Conservation (phyloP, 1,140 invertebrate genomes). For the Pteromalus puparum region DNA sequence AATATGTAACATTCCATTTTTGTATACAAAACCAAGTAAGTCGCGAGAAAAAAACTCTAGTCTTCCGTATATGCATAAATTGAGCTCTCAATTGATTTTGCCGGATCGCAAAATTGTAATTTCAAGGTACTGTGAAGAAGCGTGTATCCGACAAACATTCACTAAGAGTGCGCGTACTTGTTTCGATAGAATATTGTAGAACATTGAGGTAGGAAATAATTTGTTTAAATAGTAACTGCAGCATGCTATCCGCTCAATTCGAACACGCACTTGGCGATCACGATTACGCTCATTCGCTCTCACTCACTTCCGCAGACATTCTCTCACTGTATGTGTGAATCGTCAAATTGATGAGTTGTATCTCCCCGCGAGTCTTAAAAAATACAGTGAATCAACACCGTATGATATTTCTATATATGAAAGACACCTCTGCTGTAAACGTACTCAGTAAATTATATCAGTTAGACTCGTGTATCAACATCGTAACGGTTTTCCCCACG, state of each 20-base stretch:
- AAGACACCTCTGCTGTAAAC: conserved; percentile 63
- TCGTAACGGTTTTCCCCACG: conserved; percentile 46
- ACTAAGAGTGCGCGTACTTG: conserved; percentile 11
- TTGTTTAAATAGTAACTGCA: conserved; percentile 43
- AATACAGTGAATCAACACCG: conserved; percentile 33
- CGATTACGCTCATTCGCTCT: neutral
- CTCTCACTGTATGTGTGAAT: neutral
- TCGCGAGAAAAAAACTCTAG: neutral
- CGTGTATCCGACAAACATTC: conserved; percentile 26
- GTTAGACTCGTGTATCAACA: conserved; percentile 60
- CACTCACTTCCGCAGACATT: neutral
- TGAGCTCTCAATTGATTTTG: neutral
- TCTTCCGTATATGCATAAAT: neutral
- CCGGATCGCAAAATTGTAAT: neutral
- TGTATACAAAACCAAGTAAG: neutral
- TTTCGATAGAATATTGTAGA: conserved; percentile 34
- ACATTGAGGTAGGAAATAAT: conserved; percentile 60
- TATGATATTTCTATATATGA: conserved; percentile 32
- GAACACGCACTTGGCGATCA: neutral
- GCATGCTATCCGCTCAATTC: neutral
- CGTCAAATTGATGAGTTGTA: neutral
- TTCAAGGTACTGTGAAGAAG: conserved; percentile 30
- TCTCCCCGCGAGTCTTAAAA: conserved; percentile 1
- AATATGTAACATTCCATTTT: neutral
- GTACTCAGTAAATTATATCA: conserved; percentile 68